These are phyloP conservation scores for Rotaria magnacalcarata DNA, from an alignment of 2,888 invertebrate species.

Conservation along the genomic window DNA sequence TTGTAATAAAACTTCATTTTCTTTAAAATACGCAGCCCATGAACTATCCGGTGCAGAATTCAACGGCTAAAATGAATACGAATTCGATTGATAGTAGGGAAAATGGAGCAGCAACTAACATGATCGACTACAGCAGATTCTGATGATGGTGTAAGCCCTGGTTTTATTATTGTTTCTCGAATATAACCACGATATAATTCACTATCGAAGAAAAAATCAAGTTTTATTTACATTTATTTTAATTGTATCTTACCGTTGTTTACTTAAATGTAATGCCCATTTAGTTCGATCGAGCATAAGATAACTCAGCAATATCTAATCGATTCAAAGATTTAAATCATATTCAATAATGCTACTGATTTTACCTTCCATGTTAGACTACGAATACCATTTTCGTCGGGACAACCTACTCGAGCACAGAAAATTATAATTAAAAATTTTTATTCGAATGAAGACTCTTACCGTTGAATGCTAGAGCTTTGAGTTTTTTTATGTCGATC, in stretches of 20 bases:
- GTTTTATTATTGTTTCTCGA: conserved; percentile 44
- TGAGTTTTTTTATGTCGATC: conserved; percentile 42
- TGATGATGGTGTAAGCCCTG: conserved; percentile 21
- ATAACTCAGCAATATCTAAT: conserved; percentile 40
- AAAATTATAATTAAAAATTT: neutral
- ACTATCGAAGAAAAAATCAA: neutral
- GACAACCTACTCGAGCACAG: conserved; percentile 32
- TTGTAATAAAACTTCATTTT: conserved; percentile 91
- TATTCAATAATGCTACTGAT: too few species aligned
- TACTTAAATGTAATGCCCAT: conserved; percentile 37
- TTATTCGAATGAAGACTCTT: neutral
- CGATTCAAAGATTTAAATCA: neutral
- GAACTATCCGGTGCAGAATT: conserved; percentile 89
- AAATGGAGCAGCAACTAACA: neutral
- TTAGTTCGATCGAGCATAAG: conserved; percentile 36
- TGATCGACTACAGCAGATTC: conserved; percentile 36
- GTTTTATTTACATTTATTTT: neutral
- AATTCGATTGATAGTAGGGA: too few species aligned
- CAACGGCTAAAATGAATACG: conserved; percentile 70
- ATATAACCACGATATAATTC: conserved; percentile 43
- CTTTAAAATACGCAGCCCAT: conserved; percentile 91
- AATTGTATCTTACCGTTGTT: conserved; percentile 24
- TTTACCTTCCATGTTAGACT: conserved; percentile 43
- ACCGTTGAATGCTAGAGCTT: conserved; percentile 36
- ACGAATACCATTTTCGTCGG: conserved; percentile 41